These are phyloP conservation scores for Manis javanica DNA, from an alignment of 2,797 vertebrate species.

Conservation along the genomic window DNA sequence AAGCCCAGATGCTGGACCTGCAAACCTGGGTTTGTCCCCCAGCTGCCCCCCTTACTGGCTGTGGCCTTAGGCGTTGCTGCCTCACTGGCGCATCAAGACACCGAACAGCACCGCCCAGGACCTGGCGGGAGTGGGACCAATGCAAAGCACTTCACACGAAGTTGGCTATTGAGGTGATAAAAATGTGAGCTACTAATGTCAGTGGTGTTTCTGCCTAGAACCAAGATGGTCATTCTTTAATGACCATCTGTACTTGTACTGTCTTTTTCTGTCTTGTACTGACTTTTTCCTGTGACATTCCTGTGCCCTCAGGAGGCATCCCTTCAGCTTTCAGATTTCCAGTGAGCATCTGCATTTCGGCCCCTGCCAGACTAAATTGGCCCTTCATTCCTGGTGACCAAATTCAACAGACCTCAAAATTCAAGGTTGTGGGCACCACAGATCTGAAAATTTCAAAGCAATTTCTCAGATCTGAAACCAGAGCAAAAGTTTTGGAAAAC, in stretches of 20 bases:
- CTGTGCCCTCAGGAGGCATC: neutral
- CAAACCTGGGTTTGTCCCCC: neutral
- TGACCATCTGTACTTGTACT: too few species aligned
- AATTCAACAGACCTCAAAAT: constrained; percentile 16
- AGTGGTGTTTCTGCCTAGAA: neutral
- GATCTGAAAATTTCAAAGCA: neutral
- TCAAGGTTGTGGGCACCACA: neutral
- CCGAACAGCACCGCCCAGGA: neutral
- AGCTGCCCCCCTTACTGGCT: neutral
- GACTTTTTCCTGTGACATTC: neutral
- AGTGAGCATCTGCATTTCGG: neutral
- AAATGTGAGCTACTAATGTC: neutral
- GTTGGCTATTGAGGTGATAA: neutral
- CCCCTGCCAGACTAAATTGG: neutral
- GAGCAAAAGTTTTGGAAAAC: neutral
- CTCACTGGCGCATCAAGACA: neutral
- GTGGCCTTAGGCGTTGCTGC: neutral
- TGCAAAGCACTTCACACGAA: neutral
- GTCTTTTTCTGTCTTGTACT: neutral
- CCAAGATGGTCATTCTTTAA: neutral
- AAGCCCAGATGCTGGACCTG: neutral
- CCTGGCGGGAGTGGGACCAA: neutral
- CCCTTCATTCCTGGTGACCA: constrained; percentile 18
- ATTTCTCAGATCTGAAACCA: constrained; percentile 40
- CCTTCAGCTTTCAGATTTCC: neutral